phyloP scores from a whole-genome alignment of 2,797 vertebrate genomes.

The Hemitrygon akajei region DNA sequence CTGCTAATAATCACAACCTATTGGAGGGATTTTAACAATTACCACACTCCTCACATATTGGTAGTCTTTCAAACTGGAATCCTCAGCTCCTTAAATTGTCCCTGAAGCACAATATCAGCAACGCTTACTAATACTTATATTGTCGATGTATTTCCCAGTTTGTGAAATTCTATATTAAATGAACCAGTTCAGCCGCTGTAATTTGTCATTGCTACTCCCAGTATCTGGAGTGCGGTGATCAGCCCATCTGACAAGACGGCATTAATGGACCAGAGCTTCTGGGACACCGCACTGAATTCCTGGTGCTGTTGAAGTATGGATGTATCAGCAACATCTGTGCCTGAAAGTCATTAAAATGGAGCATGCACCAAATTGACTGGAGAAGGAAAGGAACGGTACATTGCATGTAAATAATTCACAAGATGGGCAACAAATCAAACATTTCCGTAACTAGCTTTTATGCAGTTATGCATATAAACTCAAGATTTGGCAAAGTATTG shows the following conservation, averaged over 20 bases:
- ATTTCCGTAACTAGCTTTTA: background rate
- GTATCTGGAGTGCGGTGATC: background rate
- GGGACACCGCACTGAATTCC: background rate
- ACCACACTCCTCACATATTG: background rate
- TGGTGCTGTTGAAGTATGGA: background rate
- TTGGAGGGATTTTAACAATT: no score
- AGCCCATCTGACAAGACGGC: conserved; percentile 7
- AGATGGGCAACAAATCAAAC: background rate
- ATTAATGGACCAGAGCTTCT: background rate
- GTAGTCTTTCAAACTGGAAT: background rate
- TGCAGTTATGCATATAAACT: background rate
- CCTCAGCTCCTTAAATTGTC: background rate
- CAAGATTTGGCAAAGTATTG: background rate
- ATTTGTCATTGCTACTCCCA: background rate
- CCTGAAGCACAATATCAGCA: background rate
- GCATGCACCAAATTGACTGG: background rate
- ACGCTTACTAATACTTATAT: background rate
- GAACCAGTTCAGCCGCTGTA: no score
- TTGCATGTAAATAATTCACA: conserved; percentile 29
- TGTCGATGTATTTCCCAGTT: background rate
- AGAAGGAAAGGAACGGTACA: conserved; percentile 28
- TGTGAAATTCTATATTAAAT: background rate
- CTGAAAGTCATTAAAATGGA: conserved; percentile 15
- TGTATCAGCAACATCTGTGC: background rate
- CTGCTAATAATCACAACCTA: background rate